Base-by-base conservation (phyloP, 2,113 vertebrate genomes). In the Entelurus aequoreus region DNA sequence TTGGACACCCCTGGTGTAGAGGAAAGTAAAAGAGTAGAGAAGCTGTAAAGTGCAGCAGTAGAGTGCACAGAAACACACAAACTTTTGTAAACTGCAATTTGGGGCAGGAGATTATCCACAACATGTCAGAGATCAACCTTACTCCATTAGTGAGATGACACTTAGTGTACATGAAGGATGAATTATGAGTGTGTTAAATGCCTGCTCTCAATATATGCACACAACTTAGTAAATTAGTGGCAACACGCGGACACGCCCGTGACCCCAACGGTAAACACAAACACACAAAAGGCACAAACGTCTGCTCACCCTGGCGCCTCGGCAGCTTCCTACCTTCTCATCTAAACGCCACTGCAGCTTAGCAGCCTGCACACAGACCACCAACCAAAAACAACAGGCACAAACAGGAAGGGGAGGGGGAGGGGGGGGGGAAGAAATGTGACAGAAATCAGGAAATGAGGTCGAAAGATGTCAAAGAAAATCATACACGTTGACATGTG, bases 271-370 rank as follows among this genome's bases (percentile, higher is more conserved):
- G 66, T 64, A 68, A 38, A 66, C 15, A 54, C 54, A 76, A 50
- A 76, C 60, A 81, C 68, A 60, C 72, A 83, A 58, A 86, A 15
- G 21, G 62, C 64, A 73, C 69, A 63, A 77, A 78, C 78, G 77
- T 67, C 79, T 79, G 78, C 86, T 90, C 89, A 90, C 89, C 89
- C 88, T 85, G 86, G 69, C 74, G 78, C 72, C 80, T 88, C 82
- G 65, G 79, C 80, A 77, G 81, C 76, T 86, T 81, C 89, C 89
- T 91, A 89, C 87, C 86, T 89, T 89, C 84, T 90, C 89, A 87
- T 85, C 84, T 90, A 91, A 88, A 80, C 87, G 86, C 90, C 90
- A 90, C 83, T 90, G 90, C 80, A 86, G 81, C 74, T 89, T 86
- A 84, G 88, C 83, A 87, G 88, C 88, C 90, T 92, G 87, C 72